Base-by-base conservation (phyloP, 2,888 invertebrate genomes). In the Lasioglossum calceatum region DNA sequence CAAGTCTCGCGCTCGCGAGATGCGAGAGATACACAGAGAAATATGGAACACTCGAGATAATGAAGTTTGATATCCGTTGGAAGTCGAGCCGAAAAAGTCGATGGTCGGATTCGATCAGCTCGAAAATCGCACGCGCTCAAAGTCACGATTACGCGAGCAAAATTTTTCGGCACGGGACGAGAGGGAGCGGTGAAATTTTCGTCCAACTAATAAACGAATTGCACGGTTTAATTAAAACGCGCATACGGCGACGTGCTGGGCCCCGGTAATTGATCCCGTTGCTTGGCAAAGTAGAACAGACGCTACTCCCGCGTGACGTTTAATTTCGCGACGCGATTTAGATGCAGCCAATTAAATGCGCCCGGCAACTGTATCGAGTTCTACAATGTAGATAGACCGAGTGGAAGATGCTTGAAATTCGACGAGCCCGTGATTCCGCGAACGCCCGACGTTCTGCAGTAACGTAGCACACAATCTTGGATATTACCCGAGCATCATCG, bases 191-290 rank as follows among this genome's bases (percentile, higher is more conserved):
- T n/a, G 23, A 71, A 42, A 42, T 42, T 42, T n/a, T 39, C 42
- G 23, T 12, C 5, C 42, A n/a, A 32, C 8, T 71, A 42, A 71
- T 71, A 42, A 71, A 71, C 2, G 71, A 71, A 71, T 42, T n/a
- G 42, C 42, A 71, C 42, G 71, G 42, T 71, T 71, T 71, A 71
- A 42, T 71, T 71, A 42, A 67, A 42, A 71, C 71, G n/a, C 71
- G 42, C n/a, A n/a, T 39, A 23, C 64, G 16, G 32, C 32, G 64
- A 19, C 64, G 32, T 4, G 64, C 19, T 0, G 42, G n/a, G 70
- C 4, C 39, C 36, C 23, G 50, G 50, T 50, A 74, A 74, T 74
- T 74, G 50, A 74, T 74, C 16, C 36, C 32, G 23, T 32, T 74
- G 36, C 74, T 12, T 42, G 71, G 42, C 32, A 54, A 74, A 50